Base-by-base conservation (phyloP, 92 coral and sea anemone species). In the Hydrozoanthus gracilis region DNA sequence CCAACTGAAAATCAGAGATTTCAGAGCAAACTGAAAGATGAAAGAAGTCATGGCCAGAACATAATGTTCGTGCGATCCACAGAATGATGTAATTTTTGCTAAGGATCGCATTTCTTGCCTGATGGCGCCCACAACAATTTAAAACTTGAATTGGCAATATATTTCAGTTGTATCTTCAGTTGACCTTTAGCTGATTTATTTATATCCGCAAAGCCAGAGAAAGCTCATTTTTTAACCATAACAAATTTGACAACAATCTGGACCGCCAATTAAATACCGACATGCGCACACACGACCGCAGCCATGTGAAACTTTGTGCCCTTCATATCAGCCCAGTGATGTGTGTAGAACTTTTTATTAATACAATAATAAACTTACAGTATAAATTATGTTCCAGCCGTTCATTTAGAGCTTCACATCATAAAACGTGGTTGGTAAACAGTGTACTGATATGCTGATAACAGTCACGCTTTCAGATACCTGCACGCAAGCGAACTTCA, bases 201-300 rank as follows among this genome's bases (percentile, higher is more conserved):
- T 60, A 60, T 60, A 60, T 60, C 66, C 1, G 66, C 14, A 60
- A 60, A 60, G 66, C 4, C 66, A 10, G 14, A 60, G 66, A 9
- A 60, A 60, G 66, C 66, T 60, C 66, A 60, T 60, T 60, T 58
- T 58, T 58, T 54, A 60, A 60, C 66, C 66, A 60, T 60, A 60
- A 60, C 66, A 10, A 60, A 3, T 60, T 60, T 60, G 66, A 60
- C 66, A 60, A 60, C 12, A 60, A 60, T 15, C 66, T 8, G 12
- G 65, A 58, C 65, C 65, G 65, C 65, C 3, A 58, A 58, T 58
- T 10, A 60, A 60, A 60, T 60, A 60, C 13, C 66, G 66, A 60
- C 66, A 60, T 15, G 66, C 16, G n/a, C 66, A 58, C 65, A 9
- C 65, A 58, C 65, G 65, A 8, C 65, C 5, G 65, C 65, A 58